phyloP scores from a whole-genome alignment of 2,113 vertebrate species.

The Rhinopomastus cyanomelas region DNA sequence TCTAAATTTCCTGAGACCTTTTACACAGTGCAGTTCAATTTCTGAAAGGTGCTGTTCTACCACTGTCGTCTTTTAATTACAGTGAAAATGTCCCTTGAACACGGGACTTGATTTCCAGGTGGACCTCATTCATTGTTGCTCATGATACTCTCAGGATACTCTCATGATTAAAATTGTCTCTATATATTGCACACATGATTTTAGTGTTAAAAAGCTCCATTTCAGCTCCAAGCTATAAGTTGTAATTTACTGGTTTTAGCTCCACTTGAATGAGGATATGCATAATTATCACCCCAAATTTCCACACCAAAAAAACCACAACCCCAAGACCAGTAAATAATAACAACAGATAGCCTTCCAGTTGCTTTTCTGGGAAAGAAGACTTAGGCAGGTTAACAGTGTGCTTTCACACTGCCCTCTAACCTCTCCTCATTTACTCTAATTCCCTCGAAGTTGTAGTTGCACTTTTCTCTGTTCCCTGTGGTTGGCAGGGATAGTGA shows the following conservation, averaged over 20 bases:
- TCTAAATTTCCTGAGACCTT: background rate
- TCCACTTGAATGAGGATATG: background rate
- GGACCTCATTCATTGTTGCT: background rate
- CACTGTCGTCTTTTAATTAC: conserved; percentile 9
- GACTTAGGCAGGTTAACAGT: background rate
- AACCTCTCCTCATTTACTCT: background rate
- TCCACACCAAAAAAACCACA: no score
- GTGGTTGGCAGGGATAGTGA: background rate
- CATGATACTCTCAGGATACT: background rate
- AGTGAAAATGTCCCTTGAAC: background rate
- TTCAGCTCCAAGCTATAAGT: background rate
- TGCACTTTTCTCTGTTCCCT: background rate
- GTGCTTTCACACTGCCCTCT: conserved; percentile 18
- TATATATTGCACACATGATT: background rate
- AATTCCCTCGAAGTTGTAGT: background rate
- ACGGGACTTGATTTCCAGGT: background rate
- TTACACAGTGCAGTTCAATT: background rate
- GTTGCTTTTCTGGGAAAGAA: background rate
- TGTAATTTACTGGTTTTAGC: background rate
- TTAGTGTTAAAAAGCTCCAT: background rate
- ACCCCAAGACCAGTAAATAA: background rate
- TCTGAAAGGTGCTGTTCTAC: conserved; percentile 9
- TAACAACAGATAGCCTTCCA: background rate
- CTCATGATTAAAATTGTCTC: background rate
- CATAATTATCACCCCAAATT: background rate